A percentile compares a stretch with the other conserved stretches of the same genome.
phyloP scores from a whole-genome alignment of 37 sponge, comb jelly and placozoan species.

The Diacarnus erythraeanus region DNA sequence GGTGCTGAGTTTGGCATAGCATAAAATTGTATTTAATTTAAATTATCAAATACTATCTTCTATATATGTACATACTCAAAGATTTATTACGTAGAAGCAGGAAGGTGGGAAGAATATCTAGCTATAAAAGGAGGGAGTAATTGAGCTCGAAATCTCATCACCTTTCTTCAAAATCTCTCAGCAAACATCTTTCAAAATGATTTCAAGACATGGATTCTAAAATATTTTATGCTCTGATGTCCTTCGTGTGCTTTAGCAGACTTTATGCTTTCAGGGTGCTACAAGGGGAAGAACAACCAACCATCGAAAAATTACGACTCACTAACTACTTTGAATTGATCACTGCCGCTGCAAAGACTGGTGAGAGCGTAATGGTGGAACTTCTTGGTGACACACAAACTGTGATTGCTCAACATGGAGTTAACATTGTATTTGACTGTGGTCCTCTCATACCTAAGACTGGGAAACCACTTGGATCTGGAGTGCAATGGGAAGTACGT shows the following conservation, averaged over 20 bases:
- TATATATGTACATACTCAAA: too few relatives aligned
- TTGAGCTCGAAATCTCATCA: neutral
- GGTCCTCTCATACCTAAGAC: neutral
- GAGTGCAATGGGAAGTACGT: neutral
- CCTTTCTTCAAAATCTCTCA: too few relatives aligned
- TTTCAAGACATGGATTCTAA: too few relatives aligned
- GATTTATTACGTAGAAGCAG: neutral
- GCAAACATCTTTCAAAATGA: too few relatives aligned
- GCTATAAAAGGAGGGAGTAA: neutral
- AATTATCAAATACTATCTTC: too few relatives aligned
- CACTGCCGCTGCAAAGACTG: neutral
- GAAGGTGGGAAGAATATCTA: neutral
- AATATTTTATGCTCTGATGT: neutral
- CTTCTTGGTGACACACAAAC: neutral
- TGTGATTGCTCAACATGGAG: neutral
- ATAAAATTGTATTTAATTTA: too few relatives aligned
- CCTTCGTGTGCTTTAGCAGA: neutral
- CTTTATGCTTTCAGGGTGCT: neutral
- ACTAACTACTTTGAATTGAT: neutral
- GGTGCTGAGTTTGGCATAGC: too few relatives aligned
- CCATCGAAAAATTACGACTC: neutral
- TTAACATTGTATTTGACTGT: slow-evolving; percentile 2
- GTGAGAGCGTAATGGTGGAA: neutral
- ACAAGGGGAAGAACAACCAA: neutral
- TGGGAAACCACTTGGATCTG: neutral